These are phyloP conservation scores for Chamaea fasciata DNA, from an alignment of 2,113 vertebrate genomes.

Conservation along the genomic window DNA sequence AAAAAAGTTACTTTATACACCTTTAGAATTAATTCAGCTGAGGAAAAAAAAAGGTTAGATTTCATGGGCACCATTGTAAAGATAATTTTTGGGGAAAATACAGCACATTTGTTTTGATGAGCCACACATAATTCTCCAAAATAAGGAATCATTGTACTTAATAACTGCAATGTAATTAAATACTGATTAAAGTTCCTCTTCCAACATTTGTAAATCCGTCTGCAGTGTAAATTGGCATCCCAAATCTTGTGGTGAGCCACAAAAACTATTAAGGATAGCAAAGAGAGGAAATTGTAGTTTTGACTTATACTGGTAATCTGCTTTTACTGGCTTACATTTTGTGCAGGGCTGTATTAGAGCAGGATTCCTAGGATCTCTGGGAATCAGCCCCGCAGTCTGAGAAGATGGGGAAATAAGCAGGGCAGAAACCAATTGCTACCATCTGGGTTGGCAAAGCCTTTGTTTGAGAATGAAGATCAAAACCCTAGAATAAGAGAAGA, in stretches of 20 bases:
- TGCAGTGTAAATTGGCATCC: constrained; percentile 62
- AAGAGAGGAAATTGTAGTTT: constrained; percentile 40
- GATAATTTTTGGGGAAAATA: background rate
- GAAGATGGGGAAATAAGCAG: background rate
- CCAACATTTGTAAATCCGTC: constrained; percentile 54
- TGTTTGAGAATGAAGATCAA: constrained; percentile 16
- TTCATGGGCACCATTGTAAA: background rate
- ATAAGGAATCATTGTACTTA: constrained; percentile 26
- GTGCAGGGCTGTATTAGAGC: background rate
- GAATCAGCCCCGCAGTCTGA: background rate
- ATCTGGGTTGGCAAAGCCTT: constrained; percentile 22
- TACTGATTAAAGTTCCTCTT: constrained; percentile 55
- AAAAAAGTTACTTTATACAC: background rate
- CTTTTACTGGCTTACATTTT: constrained; percentile 40
- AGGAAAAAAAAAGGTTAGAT: background rate
- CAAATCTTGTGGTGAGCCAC: constrained; percentile 69
- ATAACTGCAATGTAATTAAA: constrained; percentile 25
- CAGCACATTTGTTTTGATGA: background rate
- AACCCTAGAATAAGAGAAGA: background rate
- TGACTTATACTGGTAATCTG: constrained; percentile 39
- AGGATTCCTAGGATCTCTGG: constrained; percentile 14
- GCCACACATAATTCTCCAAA: background rate
- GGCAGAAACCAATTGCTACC: constrained; percentile 39
- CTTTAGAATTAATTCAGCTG: background rate
- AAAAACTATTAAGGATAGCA: constrained; percentile 48